A percentile compares a stretch with the other conserved stretches of the same genome.
Evolutionary conservation across 2,888 invertebrate genomes (phyloP).

Genomic region (Mechanitis messenoides): DNA sequence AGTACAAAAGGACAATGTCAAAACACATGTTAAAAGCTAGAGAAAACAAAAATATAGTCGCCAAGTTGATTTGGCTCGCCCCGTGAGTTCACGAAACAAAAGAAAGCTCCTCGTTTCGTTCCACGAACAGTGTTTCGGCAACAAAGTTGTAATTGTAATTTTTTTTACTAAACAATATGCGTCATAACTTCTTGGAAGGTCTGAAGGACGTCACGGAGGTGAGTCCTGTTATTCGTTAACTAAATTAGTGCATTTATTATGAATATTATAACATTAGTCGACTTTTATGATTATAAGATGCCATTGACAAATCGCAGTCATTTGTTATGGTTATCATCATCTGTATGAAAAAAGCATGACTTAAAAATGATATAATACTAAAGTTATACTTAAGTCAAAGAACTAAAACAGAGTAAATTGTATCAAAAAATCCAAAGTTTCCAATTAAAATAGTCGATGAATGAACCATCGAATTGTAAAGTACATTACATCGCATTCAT

Average conservation of each 20-base stretch:
- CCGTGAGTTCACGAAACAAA: conserved; percentile 55
- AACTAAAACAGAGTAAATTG: neutral
- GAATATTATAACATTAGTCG: conserved; percentile 48
- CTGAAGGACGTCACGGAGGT: conserved; percentile 51
- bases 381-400: neutral
- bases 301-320: conserved; percentile 50
- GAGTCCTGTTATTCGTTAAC: conserved; percentile 37
- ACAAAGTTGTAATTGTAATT: conserved; percentile 58
- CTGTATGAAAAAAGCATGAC: conserved; percentile 30
- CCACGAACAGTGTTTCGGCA: conserved; percentile 46
- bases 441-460: neutral
- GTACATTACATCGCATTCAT: conserved; percentile 36
- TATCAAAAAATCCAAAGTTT: neutral
- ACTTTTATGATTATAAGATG: conserved; percentile 39
- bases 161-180: conserved; percentile 43
- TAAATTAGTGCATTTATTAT: conserved; percentile 53
- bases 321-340: conserved; percentile 44
- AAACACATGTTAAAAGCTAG: conserved; percentile 45
- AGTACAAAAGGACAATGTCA: conserved; percentile 40
- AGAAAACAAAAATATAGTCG: conserved; percentile 48
- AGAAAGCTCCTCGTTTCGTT: conserved; percentile 50
- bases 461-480: conserved; percentile 1
- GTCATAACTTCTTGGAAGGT: conserved; percentile 63
- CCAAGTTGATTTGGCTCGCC: conserved; percentile 53
- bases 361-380: neutral